These are phyloP conservation scores for Musca vetustissima DNA, from an alignment of 1,140 invertebrate species.

Conservation along the genomic window DNA sequence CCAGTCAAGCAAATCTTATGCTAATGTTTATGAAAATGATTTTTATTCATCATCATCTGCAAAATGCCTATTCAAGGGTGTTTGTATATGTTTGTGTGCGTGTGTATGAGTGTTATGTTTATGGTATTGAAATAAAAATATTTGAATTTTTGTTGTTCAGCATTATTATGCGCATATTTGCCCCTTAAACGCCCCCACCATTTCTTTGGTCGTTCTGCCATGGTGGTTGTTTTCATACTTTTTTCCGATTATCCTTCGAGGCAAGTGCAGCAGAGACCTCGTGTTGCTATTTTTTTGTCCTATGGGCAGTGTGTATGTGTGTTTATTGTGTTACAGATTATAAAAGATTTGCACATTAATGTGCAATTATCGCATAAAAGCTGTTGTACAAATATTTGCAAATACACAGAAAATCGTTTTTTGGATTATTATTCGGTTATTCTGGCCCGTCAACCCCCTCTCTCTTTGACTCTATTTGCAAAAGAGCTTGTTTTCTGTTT, in stretches of 20 bases:
- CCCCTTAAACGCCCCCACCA: neutral
- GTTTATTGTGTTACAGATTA: neutral
- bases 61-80: neutral
- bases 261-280: conserved; percentile 4
- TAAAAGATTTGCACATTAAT: conserved; percentile 19
- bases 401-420: conserved; percentile 5
- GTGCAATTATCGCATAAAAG: conserved; percentile 21
- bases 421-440: neutral
- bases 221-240: neutral
- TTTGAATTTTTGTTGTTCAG: neutral
- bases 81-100: neutral
- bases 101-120: neutral
- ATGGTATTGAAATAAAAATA: conserved; percentile 14
- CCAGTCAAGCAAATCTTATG: neutral
- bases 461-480: neutral
- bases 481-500: too few species aligned
- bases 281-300: too few species aligned
- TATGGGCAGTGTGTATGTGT: neutral
- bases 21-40: conserved; percentile 10
- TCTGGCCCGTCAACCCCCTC: too few species aligned
- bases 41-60: neutral
- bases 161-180: conserved; percentile 18
- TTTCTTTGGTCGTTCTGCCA: neutral
- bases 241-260: neutral
- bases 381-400: conserved; percentile 21